Percentiles rank a stretch among this genome's conserved stretches.
Conservation (phyloP, 2,888 invertebrate species). For the Blastobasis adustella region DNA sequence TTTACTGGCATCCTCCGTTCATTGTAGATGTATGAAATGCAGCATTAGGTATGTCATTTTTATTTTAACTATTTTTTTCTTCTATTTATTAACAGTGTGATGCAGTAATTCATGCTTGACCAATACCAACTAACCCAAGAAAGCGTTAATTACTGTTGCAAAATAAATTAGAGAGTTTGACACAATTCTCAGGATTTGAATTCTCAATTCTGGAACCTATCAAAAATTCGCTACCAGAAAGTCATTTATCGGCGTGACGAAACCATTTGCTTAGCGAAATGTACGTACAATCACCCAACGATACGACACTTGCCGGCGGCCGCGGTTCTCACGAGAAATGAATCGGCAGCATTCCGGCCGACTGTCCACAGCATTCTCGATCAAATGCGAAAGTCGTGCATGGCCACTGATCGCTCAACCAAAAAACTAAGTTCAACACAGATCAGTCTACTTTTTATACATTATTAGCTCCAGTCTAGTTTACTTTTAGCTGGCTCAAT, state of each 20-base stretch:
- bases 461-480: slow-evolving; percentile 21
- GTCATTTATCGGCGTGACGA: slow-evolving; percentile 56
- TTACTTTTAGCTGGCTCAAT: slow-evolving; percentile 1
- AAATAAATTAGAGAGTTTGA: slow-evolving; percentile 35
- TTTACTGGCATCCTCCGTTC: too few species aligned
- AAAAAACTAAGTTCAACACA: slow-evolving; percentile 54
- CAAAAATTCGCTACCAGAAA: slow-evolving; percentile 57
- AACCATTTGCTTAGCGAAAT: slow-evolving; percentile 67
- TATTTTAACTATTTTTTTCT: too few species aligned
- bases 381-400: slow-evolving; percentile 70
- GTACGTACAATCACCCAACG: slow-evolving; percentile 57
- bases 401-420: slow-evolving; percentile 55
- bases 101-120: not conserved
- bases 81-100: not conserved
- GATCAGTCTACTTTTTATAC: slow-evolving; percentile 45
- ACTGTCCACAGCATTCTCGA: slow-evolving; percentile 56
- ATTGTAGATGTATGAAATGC: too few species aligned
- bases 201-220: slow-evolving; percentile 30
- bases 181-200: slow-evolving; percentile 56
- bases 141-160: slow-evolving; percentile 14
- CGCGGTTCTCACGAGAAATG: slow-evolving; percentile 70
- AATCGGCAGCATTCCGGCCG: slow-evolving; percentile 51
- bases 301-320: slow-evolving; percentile 51
- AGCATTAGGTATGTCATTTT: too few species aligned
- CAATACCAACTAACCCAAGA: slow-evolving; percentile 10